Evolutionary conservation across 2,113 vertebrate species (phyloP).

Genomic region (Triplophysa rosa): DNA sequence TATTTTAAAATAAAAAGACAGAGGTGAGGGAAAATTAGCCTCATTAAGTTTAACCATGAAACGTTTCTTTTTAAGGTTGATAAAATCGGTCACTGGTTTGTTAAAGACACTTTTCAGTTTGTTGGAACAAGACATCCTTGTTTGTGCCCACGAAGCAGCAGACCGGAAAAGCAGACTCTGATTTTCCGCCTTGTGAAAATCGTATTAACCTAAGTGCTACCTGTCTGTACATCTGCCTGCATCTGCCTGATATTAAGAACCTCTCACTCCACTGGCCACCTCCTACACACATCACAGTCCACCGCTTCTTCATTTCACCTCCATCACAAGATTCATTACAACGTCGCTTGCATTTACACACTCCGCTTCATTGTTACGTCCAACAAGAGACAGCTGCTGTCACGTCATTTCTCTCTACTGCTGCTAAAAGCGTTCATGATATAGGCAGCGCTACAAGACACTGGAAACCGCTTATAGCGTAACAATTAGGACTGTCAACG

Average conservation of each 20-base stretch:
- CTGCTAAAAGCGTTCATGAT: constrained; percentile 6
- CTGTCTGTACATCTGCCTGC: constrained; percentile 45
- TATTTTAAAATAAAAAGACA: constrained; percentile 28
- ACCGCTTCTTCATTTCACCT: constrained; percentile 4
- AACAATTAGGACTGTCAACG: not conserved
- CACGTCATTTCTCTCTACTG: constrained; percentile 9
- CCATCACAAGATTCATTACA: constrained; percentile 39
- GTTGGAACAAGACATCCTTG: constrained; percentile 52
- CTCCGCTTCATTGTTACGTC: constrained; percentile 20
- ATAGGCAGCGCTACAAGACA: not conserved
- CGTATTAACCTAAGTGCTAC: constrained; percentile 58
- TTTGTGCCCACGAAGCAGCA: constrained; percentile 4
- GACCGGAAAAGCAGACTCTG: constrained; percentile 42
- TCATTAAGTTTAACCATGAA: constrained; percentile 31
- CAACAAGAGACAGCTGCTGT: not conserved
- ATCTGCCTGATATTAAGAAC: constrained; percentile 36
- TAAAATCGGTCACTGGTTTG: constrained; percentile 37
- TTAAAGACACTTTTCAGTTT: constrained; percentile 49
- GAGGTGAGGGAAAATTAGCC: constrained; percentile 19
- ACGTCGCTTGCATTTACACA: constrained; percentile 30
- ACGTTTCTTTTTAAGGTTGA: constrained; percentile 35
- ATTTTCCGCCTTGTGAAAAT: constrained; percentile 51
- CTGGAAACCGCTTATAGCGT: constrained; percentile 23
- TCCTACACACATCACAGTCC: constrained; percentile 20
- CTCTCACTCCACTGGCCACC: not conserved